phyloP scores from a whole-genome alignment of 2,888 invertebrate species.

The Cheilosia variabilis region DNA sequence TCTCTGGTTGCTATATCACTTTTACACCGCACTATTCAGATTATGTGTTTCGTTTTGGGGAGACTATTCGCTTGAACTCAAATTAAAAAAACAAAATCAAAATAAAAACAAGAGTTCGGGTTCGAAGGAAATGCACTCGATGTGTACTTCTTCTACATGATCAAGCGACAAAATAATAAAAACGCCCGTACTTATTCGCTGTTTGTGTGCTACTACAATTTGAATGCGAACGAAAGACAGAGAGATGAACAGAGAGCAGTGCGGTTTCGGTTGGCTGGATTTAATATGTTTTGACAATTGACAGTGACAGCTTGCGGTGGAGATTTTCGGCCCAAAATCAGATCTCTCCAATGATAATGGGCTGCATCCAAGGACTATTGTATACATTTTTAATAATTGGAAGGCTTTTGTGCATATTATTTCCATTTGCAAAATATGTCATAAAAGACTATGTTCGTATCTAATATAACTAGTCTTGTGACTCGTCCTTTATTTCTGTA shows the following conservation, averaged over 20 bases:
- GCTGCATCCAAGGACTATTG: not conserved
- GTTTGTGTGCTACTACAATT: constrained; percentile 51
- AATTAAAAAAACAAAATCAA: constrained; percentile 36
- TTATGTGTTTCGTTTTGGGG: constrained; percentile 12
- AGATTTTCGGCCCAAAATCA: constrained; percentile 6
- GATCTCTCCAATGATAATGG: constrained; percentile 8
- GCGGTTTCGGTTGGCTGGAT: constrained; percentile 25
- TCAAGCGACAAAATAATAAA: constrained; percentile 54
- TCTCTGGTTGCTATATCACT: constrained; percentile 30
- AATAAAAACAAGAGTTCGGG: constrained; percentile 44
- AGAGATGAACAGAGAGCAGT: constrained; percentile 49
- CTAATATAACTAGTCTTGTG: too few relatives aligned
- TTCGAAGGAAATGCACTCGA: constrained; percentile 21
- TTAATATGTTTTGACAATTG: constrained; percentile 63
- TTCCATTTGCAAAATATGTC: too few relatives aligned
- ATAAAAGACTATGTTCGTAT: too few relatives aligned
- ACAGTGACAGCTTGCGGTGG: constrained; percentile 42
- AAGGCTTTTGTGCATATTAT: too few relatives aligned
- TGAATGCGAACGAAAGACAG: constrained; percentile 50
- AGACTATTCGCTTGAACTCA: constrained; percentile 11
- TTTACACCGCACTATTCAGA: constrained; percentile 16
- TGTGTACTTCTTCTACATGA: constrained; percentile 53
- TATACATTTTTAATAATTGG: not conserved
- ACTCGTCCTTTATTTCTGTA: too few relatives aligned
- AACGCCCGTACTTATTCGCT: constrained; percentile 39